Evolutionary conservation across 2,888 invertebrate species (phyloP).

Genomic region (Camponotus fellah): DNA sequence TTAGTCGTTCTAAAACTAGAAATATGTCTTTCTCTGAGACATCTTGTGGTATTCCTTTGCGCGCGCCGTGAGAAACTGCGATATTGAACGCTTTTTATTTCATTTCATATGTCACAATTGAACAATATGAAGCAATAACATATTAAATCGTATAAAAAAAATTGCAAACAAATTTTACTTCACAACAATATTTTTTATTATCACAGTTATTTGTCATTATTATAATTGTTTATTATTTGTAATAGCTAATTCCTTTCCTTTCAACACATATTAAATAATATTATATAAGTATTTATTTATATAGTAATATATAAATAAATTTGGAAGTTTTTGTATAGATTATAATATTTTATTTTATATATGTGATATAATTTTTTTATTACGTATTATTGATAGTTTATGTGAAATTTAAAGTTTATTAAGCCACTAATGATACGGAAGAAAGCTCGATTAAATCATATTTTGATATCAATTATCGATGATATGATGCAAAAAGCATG

Average conservation of each 20-base stretch:
- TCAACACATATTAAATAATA: background rate
- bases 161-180: background rate
- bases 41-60: background rate
- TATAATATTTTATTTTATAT: background rate
- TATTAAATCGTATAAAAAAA: background rate
- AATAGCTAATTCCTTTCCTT: background rate
- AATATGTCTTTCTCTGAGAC: background rate
- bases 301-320: background rate
- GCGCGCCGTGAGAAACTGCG: background rate
- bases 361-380: background rate
- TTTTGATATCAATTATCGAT: background rate
- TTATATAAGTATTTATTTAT: too few species aligned
- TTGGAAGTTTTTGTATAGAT: background rate
- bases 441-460: background rate
- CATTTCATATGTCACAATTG: background rate
- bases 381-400: background rate
- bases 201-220: background rate
- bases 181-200: background rate
- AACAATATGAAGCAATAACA: slow-evolving; percentile 16
- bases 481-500: background rate
- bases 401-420: background rate
- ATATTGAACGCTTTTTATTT: slow-evolving; percentile 26
- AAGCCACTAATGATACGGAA: background rate
- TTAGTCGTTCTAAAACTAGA: slow-evolving; percentile 21
- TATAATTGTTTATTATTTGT: background rate